Conservation (phyloP, 2,888 invertebrate genomes). For the Drosophila rellima region DNA sequence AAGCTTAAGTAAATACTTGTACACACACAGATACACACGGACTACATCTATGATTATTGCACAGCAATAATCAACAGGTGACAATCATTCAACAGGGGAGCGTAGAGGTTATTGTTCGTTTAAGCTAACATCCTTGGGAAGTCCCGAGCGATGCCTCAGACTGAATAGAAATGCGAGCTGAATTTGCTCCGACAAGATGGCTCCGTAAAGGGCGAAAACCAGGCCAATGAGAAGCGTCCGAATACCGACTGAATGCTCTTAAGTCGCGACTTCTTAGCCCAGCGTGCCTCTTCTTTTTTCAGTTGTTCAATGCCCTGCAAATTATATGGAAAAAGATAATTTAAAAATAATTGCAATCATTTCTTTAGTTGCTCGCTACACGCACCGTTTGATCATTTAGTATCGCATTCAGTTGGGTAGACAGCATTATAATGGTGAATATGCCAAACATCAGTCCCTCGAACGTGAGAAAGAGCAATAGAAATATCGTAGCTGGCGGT, state of each 20-base stretch:
- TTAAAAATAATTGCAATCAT: conserved; percentile 4
- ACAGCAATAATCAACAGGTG: conserved; percentile 62
- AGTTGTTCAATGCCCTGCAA: conserved; percentile 97
- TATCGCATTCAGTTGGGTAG: conserved; percentile 98
- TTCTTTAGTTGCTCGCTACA: conserved; percentile 27
- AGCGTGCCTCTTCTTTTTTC: conserved; percentile 97
- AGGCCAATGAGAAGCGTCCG: conserved; percentile 96
- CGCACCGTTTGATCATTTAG: conserved; percentile 98
- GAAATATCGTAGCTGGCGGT: conserved; percentile 97
- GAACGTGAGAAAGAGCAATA: conserved; percentile 95
- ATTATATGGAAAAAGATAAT: not conserved
- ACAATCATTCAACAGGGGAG: conserved; percentile 11
- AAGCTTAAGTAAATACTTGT: conserved; percentile 52
- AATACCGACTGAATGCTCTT: conserved; percentile 98
- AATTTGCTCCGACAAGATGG: conserved; percentile 92
- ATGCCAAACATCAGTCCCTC: conserved; percentile 98
- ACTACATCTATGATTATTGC: conserved; percentile 42
- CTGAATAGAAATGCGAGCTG: conserved; percentile 94
- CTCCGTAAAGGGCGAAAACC: conserved; percentile 93
- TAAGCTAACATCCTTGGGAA: conserved; percentile 35
- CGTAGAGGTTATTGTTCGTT: conserved; percentile 58
- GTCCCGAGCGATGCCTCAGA: conserved; percentile 86
- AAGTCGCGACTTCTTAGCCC: conserved; percentile 97
- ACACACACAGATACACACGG: conserved; percentile 34
- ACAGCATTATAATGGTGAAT: conserved; percentile 99